Conservation (phyloP, 2,113 vertebrate species). For the Neoarius graeffei region DNA sequence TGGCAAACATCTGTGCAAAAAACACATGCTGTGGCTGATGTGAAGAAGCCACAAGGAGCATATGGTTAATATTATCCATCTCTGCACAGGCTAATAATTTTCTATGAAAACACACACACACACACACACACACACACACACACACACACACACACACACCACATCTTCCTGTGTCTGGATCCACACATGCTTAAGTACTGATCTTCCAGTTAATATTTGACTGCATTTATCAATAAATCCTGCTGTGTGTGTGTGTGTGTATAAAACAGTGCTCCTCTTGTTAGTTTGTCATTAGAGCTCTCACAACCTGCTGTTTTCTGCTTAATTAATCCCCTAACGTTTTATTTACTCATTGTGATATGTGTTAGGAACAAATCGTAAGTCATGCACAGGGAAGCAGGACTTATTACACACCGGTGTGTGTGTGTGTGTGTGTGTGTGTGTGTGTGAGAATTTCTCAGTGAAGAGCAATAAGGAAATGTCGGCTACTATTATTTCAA, state of each 20-base stretch:
- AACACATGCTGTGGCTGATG: not conserved
- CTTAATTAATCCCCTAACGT: conserved; percentile 77
- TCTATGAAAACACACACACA: not conserved
- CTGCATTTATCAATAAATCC: conserved; percentile 8
- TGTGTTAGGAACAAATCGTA: conserved; percentile 59
- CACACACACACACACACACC: not conserved
- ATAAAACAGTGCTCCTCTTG: conserved; percentile 56
- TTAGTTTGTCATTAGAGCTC: conserved; percentile 73
- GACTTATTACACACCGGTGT: conserved; percentile 40
- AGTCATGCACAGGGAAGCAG: conserved; percentile 60
- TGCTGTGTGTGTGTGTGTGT: conserved; percentile 13
- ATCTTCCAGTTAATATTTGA: not conserved
- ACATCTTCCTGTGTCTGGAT: not conserved
- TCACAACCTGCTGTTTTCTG: conserved; percentile 74
- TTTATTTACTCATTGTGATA: conserved; percentile 68
- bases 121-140: not conserved
- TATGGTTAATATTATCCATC: conserved; percentile 35
- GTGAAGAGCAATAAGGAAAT: not conserved
- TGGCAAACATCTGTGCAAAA: conserved; percentile 15
- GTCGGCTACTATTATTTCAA: not conserved
- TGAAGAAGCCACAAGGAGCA: not conserved
- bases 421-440: conserved; percentile 13
- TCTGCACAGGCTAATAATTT: conserved; percentile 8
- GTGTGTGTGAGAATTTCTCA: conserved; percentile 6
- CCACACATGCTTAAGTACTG: not conserved